Percentiles rank a stretch among this genome's conserved stretches.
These are phyloP conservation scores for Papilio helenus DNA, from an alignment of 1,140 invertebrate genomes.

Conservation along the genomic window DNA sequence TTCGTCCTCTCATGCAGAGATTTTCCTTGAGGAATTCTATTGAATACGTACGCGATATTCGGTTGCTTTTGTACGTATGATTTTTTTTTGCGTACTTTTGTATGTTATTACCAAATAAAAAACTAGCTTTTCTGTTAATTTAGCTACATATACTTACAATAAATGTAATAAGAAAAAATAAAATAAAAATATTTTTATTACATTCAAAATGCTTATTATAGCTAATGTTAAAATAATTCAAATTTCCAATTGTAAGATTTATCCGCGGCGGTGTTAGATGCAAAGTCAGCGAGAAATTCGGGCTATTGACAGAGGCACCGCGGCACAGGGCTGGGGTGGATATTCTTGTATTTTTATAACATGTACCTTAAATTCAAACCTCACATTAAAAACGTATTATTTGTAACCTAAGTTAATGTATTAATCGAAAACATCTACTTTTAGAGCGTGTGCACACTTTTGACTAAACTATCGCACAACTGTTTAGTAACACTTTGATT, in stretches of 20 bases:
- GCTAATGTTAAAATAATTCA: background rate
- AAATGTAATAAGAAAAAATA: no score
- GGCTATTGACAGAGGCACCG: slow-evolving; percentile 42
- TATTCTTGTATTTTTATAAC: slow-evolving; percentile 43
- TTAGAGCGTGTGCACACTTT: no score
- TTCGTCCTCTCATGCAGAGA: slow-evolving; percentile 42
- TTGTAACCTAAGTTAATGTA: no score
- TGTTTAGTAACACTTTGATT: no score
- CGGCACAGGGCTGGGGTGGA: background rate
- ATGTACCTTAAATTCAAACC: background rate
- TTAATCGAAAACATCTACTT: no score
- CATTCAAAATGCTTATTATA: background rate
- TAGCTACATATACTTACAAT: no score
- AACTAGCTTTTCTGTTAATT: no score
- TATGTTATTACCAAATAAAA: background rate
- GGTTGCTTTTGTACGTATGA: background rate
- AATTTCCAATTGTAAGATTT: background rate
- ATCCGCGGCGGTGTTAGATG: slow-evolving; percentile 36
- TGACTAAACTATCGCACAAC: no score
- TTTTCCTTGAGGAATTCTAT: slow-evolving; percentile 37
- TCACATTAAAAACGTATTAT: background rate
- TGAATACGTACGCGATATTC: slow-evolving; percentile 36
- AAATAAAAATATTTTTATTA: no score
- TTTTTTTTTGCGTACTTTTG: background rate
- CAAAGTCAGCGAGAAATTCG: slow-evolving; percentile 46